A percentile compares a stretch with the other conserved stretches of the same genome.
Conservation (phyloP, 2,113 vertebrate species). For the Sterrhoptilus dennistouni region DNA sequence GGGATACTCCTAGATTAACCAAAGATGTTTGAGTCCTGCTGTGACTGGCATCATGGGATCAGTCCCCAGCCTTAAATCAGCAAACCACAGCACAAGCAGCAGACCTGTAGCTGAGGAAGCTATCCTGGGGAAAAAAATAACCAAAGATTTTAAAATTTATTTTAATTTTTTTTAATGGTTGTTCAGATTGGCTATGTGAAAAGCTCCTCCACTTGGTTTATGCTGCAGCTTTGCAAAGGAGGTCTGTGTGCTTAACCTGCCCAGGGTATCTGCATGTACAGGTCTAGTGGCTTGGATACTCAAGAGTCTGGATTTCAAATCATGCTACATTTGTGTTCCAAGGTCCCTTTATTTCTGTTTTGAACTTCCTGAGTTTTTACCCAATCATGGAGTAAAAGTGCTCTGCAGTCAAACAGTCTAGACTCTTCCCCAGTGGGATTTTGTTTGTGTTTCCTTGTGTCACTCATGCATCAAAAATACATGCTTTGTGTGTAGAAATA, state of each 20-base stretch:
- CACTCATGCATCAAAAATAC: not conserved
- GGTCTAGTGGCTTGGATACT: not conserved
- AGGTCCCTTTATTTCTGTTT: not conserved
- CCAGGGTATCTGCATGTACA: not conserved
- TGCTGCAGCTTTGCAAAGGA: not conserved
- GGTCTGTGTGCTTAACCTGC: not conserved
- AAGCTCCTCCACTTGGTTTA: not conserved
- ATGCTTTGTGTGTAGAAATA: not conserved
- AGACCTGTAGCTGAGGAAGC: not conserved
- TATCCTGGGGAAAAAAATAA: not conserved
- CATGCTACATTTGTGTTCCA: not conserved
- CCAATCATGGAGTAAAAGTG: not conserved
- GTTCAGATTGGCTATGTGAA: not conserved
- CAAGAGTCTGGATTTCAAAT: not conserved
- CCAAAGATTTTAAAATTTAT: not conserved
- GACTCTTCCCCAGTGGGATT: not conserved
- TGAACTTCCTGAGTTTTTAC: not conserved
- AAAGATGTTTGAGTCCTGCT: not conserved
- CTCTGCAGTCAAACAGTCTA: not conserved
- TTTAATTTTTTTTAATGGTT: not conserved
- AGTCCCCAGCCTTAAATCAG: not conserved
- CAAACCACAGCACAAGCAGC: not conserved
- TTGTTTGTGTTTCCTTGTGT: not conserved
- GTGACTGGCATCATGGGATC: not conserved
- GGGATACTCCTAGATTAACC: rapidly evolving